Evolutionary conservation across 1,140 invertebrate species (phyloP), one percentile per base, ranked within the genome.

Genomic region (Pemphigus obesinymphae): DNA sequence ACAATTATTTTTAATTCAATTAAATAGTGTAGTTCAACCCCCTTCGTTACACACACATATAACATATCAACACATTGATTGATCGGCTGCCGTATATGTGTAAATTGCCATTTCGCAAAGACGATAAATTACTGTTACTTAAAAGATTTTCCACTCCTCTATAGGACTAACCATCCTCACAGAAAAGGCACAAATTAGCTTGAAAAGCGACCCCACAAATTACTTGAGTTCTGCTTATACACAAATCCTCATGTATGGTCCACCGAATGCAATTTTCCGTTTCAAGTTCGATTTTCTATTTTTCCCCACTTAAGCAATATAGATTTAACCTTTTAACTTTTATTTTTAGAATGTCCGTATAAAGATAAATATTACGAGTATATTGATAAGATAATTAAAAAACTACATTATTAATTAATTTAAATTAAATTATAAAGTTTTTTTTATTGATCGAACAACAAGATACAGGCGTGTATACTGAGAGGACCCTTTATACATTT

Each of bases 41-140:
- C 34, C 37, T 78, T 15, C 23, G 43, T 7, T 11, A 29, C 5
- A 20, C 20, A 43, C 53, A 58, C 34, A 29, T 31, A 3, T 15
- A 29, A 72, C 23, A 43, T 34, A 80, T 61, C 76, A 80, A 61
- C 75, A 61, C 75, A 61, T 55, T 80, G 76, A 80, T 80, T 80
- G 76, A 80, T 80, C 37, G 53, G 23, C 31, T 29, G 37, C 50
- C 55, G 55, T 63, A 80, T 45, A 61, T 45, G 76, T 80, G 76
- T 80, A 80, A 80, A 80, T 63, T 63, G 55, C 76, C 40, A 80
- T 63, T 80, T 63, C 76, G 15, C 17, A 45, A 61, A 61, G 37
- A 80, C 76, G 76, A 80, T 80, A 61, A 61, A 80, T 80, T 80
- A 80, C 76, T 20, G 37, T 45, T 80, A 80, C 76, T 63, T 63